A percentile compares a stretch with the other conserved stretches of the same genome.
phyloP scores from a whole-genome alignment of 2,113 vertebrate species.

The Vombatus ursinus region DNA sequence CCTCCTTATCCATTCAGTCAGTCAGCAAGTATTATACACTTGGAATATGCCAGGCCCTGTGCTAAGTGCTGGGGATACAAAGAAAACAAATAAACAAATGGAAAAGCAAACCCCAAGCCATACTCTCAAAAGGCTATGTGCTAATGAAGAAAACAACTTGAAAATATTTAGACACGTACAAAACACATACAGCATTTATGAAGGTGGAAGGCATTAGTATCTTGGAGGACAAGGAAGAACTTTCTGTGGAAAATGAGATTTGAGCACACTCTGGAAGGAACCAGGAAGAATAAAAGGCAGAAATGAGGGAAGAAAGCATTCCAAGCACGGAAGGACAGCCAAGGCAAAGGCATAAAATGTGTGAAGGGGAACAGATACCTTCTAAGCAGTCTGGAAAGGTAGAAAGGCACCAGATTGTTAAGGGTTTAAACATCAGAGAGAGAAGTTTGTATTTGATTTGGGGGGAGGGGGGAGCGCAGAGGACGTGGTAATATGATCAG shows the following conservation, averaged over 20 bases:
- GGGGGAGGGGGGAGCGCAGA: no score
- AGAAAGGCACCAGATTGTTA: neutral
- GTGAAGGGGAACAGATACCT: neutral
- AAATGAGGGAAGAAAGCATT: neutral
- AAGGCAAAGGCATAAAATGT: neutral
- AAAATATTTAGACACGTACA: neutral
- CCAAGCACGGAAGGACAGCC: neutral
- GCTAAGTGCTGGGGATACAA: neutral
- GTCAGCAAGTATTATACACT: neutral
- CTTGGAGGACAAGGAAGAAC: neutral
- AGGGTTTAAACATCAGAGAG: neutral
- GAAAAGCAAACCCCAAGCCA: neutral
- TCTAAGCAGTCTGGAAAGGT: neutral
- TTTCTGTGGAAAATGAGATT: neutral
- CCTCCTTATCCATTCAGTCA: neutral
- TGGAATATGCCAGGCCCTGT: neutral
- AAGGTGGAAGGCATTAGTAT: neutral
- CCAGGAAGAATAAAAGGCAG: neutral
- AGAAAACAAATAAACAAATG: neutral
- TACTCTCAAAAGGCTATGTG: neutral
- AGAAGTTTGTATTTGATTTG: neutral
- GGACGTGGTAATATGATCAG: neutral
- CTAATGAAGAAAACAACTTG: neutral
- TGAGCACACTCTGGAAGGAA: neutral
- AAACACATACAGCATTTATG: neutral